Base-by-base conservation (phyloP, 2,888 invertebrate species). In the Hylaea fasciaria region DNA sequence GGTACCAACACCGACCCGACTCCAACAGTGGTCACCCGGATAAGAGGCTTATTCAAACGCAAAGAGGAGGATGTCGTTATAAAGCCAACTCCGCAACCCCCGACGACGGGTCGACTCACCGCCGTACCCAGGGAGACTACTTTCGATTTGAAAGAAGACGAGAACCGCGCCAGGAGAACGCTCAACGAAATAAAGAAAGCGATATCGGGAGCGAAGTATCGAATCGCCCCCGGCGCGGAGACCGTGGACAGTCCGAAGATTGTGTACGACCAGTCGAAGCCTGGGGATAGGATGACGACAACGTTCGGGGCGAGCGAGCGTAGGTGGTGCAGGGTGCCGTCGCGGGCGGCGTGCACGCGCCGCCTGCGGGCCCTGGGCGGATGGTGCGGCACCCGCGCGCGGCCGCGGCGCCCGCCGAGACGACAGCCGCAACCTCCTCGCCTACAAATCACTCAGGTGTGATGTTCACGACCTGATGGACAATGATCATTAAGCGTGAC, bases 371-470 rank as follows among this genome's bases (percentile, higher is more conserved):
- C 80, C 5, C 70, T 87, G 37, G 79, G 83, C 13, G 77, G 78
- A 14, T 91, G 90, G 84, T 88, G 89, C 66, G 78, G 77, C 16
- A 76, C 89, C 66, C 78, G 77, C 16, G 76, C 77, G 17, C 80
- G 81, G 14, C 84, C 86, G 22, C 81, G 80, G 1, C 83, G 82
- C 0, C 85, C 87, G 44, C 79, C 87, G 22, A 78, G 82, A 17
- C 85, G 87, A 12, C 83, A 84, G 65, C 77, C 82, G 44, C 82
- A 84, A 37, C 81, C 83, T 12, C 83, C 85, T n/a, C 82, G 82
- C 7, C 82, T 91, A 64, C 91, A 91, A 77, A 90, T 92, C 80
- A 92, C 91, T 75, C 92, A 92, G 91, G 92, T 92, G 87, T 92
- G 87, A 88, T 69, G 67, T 66, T 65, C 71, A 68, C 66, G 66